These are phyloP conservation scores for Chaetodon auriga DNA, from an alignment of 2,113 vertebrate species.

Conservation along the genomic window DNA sequence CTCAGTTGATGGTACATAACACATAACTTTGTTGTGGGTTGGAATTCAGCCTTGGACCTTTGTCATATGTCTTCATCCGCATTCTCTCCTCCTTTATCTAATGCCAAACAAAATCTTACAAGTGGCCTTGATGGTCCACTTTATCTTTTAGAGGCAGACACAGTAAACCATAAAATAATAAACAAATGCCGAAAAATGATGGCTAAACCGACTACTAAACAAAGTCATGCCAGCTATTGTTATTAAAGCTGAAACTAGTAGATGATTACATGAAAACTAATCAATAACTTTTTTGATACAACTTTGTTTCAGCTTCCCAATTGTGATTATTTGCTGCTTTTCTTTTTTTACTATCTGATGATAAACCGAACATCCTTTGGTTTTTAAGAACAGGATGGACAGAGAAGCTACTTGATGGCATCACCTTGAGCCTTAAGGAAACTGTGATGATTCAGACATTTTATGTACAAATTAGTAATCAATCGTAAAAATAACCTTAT, in stretches of 20 bases:
- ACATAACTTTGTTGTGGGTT: background rate
- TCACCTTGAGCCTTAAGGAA: background rate
- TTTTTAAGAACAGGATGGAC: background rate
- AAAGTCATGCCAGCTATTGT: background rate
- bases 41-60: constrained; percentile 4
- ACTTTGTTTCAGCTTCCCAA: background rate
- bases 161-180: background rate
- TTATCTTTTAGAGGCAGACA: background rate
- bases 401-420: background rate
- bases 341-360: background rate
- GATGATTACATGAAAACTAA: background rate
- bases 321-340: background rate
- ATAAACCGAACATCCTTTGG: background rate
- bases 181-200: background rate
- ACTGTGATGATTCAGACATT: background rate
- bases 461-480: background rate
- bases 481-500: background rate
- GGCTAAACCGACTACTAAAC: background rate
- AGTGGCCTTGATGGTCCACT: background rate
- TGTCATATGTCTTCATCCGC: background rate
- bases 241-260: background rate
- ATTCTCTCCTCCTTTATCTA: background rate
- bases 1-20: constrained; percentile 14
- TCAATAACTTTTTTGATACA: background rate
- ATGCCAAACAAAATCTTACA: constrained; percentile 10